phyloP scores from a whole-genome alignment of 2,113 vertebrate species.

The Thamnaconus septentrionalis region DNA sequence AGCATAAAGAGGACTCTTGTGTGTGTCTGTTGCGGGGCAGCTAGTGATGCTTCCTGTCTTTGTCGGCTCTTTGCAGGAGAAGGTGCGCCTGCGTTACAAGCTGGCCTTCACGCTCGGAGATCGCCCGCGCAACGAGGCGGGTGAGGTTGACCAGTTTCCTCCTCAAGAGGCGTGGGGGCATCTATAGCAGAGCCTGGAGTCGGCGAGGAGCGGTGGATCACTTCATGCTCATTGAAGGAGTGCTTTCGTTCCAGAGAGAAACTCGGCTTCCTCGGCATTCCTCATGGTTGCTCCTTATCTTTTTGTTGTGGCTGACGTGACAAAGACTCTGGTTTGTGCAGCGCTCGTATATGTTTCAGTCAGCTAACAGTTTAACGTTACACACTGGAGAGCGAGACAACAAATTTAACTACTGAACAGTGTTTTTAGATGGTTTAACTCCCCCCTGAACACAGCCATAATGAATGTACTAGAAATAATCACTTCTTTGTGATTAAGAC shows the following conservation, averaged over 20 bases:
- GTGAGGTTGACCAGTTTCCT: conserved; percentile 94
- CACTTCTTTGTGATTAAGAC: background rate
- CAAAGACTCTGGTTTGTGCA: conserved; percentile 13
- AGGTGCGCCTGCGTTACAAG: conserved; percentile 91
- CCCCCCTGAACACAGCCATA: no score
- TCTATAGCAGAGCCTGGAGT: conserved; percentile 76
- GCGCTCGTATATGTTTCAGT: conserved; percentile 13
- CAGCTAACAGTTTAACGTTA: conserved; percentile 27
- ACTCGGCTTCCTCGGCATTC: conserved; percentile 38
- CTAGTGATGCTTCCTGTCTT: background rate
- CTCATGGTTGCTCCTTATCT: conserved; percentile 11
- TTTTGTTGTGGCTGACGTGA: conserved; percentile 6
- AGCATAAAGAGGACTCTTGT: background rate
- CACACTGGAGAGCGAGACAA: conserved; percentile 1
- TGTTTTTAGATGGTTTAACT: no score
- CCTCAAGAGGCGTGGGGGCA: conserved; percentile 87
- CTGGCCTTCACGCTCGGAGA: conserved; percentile 88
- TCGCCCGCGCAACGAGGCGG: conserved; percentile 83
- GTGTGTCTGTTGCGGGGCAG: background rate
- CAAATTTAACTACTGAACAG: no score
- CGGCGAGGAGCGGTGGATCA: conserved; percentile 13
- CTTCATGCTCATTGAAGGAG: conserved; percentile 38
- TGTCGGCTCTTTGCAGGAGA: conserved; percentile 80
- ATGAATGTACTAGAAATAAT: no score
- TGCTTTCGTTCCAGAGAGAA: conserved; percentile 48